A percentile compares a stretch with the other conserved stretches of the same genome.
These are phyloP conservation scores for Nixonia krombeini DNA, from an alignment of 1,140 invertebrate species.

Conservation along the genomic window DNA sequence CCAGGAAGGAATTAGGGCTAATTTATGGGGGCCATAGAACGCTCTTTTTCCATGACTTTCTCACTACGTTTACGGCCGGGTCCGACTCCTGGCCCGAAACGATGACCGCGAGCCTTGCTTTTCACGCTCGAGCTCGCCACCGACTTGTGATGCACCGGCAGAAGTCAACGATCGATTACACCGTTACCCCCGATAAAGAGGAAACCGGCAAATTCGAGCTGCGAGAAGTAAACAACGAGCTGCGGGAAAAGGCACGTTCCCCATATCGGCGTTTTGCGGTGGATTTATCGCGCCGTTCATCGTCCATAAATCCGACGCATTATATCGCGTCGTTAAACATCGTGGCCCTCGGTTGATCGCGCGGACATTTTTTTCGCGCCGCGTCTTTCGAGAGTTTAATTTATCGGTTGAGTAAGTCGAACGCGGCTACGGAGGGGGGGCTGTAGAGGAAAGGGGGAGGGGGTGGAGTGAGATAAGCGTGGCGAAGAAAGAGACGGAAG, in stretches of 20 bases:
- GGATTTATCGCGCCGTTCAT: slow-evolving; percentile 25
- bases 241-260: too few species aligned
- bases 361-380: slow-evolving; percentile 18
- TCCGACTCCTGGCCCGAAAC: too few species aligned
- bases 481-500: slow-evolving; percentile 3
- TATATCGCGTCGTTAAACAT: slow-evolving; percentile 33
- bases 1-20: slow-evolving; percentile 13
- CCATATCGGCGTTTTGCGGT: too few species aligned
- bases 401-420: slow-evolving; percentile 65
- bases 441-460: slow-evolving; percentile 5
- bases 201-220: too few species aligned
- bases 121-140: too few species aligned
- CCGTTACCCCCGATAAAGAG: background rate
- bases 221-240: too few species aligned
- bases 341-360: slow-evolving; percentile 1
- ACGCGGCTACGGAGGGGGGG: slow-evolving; percentile 48
- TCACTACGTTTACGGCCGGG: too few species aligned
- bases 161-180: too few species aligned
- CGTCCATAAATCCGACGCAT: slow-evolving; percentile 39
- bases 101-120: too few species aligned
- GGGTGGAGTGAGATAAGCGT: slow-evolving; percentile 1
- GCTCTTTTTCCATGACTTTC: slow-evolving; percentile 24
- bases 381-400: slow-evolving; percentile 65
- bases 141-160: too few species aligned
- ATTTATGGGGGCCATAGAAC: slow-evolving; percentile 42